These are phyloP conservation scores for Drosophila tsacasi DNA, from an alignment of 1,140 invertebrate species.

Conservation along the genomic window DNA sequence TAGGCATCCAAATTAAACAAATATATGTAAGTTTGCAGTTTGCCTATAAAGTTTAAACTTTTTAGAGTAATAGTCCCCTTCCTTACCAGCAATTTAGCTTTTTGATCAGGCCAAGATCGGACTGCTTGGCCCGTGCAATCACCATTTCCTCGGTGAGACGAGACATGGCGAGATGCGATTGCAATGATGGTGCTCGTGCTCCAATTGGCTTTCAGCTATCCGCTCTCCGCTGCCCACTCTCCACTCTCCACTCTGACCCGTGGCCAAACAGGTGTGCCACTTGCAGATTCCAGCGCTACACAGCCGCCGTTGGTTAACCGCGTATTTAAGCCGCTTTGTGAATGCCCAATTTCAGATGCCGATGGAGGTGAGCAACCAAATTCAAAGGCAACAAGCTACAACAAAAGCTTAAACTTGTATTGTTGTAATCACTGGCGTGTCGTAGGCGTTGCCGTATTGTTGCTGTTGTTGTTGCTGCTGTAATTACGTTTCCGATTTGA, in stretches of 20 bases:
- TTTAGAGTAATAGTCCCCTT: not conserved
- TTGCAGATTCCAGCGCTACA: slow-evolving; percentile 29
- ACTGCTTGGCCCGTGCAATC: slow-evolving; percentile 93
- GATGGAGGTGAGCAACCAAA: slow-evolving; percentile 42
- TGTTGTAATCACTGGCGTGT: slow-evolving; percentile 65
- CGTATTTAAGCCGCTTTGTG: slow-evolving; percentile 45
- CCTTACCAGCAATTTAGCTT: slow-evolving; percentile 96
- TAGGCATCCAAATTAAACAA: too few relatives aligned
- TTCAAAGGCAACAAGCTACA: slow-evolving; percentile 16
- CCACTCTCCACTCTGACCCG: slow-evolving; percentile 36
- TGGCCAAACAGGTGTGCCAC: slow-evolving; percentile 48
- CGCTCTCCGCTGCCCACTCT: not conserved
- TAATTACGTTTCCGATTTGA: slow-evolving; percentile 46
- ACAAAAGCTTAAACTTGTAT: slow-evolving; percentile 59
- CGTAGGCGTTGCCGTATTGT: slow-evolving; percentile 59
- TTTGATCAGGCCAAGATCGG: slow-evolving; percentile 92
- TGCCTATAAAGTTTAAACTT: not conserved
- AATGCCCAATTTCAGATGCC: slow-evolving; percentile 46
- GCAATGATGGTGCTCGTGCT: slow-evolving; percentile 18
- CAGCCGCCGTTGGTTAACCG: slow-evolving; percentile 23
- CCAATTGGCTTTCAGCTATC: slow-evolving; percentile 20
- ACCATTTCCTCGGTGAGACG: slow-evolving; percentile 96
- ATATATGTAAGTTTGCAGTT: too few relatives aligned
- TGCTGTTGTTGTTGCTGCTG: slow-evolving; percentile 31
- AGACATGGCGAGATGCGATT: slow-evolving; percentile 87